These are phyloP conservation scores for Drosophila orena DNA, from an alignment of 1,140 invertebrate genomes.

Conservation along the genomic window DNA sequence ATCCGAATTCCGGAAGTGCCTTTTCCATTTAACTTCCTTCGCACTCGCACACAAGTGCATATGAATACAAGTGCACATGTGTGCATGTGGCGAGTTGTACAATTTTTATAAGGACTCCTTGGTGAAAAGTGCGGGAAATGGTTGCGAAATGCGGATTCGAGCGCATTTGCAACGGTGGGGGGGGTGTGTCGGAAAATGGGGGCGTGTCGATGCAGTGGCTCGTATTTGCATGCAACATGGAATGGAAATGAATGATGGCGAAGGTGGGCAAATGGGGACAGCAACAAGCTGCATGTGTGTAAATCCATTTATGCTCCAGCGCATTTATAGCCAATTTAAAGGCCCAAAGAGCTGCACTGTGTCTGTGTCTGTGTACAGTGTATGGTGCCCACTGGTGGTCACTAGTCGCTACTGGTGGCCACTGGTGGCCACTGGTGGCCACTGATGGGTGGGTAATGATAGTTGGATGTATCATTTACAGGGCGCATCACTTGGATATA, in stretches of 20 bases:
- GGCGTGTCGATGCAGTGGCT: slow-evolving; percentile 37
- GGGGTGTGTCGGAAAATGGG: not conserved
- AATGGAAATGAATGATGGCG: slow-evolving; percentile 45
- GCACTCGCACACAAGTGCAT: slow-evolving; percentile 1
- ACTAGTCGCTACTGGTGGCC: not conserved
- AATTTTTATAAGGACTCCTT: slow-evolving; percentile 13
- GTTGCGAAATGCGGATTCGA: slow-evolving; percentile 2
- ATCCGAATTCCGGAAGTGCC: slow-evolving; percentile 28
- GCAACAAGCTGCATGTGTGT: slow-evolving; percentile 78
- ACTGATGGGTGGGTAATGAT: slow-evolving; percentile 24
- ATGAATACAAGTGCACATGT: not conserved
- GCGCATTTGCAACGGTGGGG: not conserved
- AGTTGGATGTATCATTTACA: slow-evolving; percentile 46
- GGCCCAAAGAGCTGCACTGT: slow-evolving; percentile 46
- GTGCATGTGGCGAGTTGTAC: slow-evolving; percentile 4
- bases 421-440: not conserved
- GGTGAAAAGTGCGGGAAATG: slow-evolving; percentile 9
- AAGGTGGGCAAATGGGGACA: slow-evolving; percentile 6
- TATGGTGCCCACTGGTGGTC: not conserved
- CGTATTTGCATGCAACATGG: slow-evolving; percentile 72
- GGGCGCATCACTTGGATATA: slow-evolving; percentile 17
- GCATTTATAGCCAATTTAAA: slow-evolving; percentile 80
- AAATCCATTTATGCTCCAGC: slow-evolving; percentile 77
- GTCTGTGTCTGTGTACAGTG: too few relatives aligned
- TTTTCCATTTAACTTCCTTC: slow-evolving; percentile 36